phyloP scores from a whole-genome alignment of 2,888 invertebrate genomes.

The Molanna angustata region DNA sequence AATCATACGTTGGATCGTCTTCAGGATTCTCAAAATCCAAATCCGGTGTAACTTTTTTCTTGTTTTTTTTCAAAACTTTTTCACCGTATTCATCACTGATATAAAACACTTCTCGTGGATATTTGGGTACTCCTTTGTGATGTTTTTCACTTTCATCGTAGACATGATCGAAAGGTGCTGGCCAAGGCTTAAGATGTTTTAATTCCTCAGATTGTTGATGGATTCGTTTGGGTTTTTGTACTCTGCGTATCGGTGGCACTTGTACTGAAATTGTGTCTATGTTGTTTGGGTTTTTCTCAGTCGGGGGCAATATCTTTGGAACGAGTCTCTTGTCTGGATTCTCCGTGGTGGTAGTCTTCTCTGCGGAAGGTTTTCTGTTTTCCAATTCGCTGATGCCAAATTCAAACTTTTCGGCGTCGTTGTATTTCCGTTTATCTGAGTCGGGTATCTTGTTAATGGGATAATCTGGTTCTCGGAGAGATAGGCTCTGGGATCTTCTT shows the following conservation, averaged over 20 bases:
- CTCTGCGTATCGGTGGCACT: conserved; percentile 51
- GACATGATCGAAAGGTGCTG: conserved; percentile 24
- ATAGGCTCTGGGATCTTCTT: conserved; percentile 8
- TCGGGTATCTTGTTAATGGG: conserved; percentile 33
- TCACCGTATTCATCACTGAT: conserved; percentile 32
- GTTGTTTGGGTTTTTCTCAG: conserved; percentile 51
- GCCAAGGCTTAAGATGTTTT: conserved; percentile 23
- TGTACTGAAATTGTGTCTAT: conserved; percentile 54
- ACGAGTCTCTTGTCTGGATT: conserved; percentile 45
- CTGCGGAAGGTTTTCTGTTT: conserved; percentile 41
- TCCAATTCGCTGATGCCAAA: conserved; percentile 35
- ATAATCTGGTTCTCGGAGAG: conserved; percentile 9
- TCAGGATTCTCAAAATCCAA: conserved; percentile 32
- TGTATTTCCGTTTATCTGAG: conserved; percentile 30
- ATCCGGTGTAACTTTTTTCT: conserved; percentile 35
- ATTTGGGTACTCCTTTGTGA: conserved; percentile 12
- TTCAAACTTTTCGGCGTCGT: conserved; percentile 38
- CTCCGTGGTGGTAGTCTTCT: conserved; percentile 49
- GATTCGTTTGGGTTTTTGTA: conserved; percentile 48
- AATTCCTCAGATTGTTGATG: conserved; percentile 41
- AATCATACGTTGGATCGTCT: conserved; percentile 43
- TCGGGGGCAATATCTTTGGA: conserved; percentile 50
- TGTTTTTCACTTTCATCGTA: conserved; percentile 21
- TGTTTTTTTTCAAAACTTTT: conserved; percentile 28
- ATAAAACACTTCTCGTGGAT: conserved; percentile 16